Base-by-base conservation (phyloP, 2,797 vertebrate genomes). In the Falco cherrug region DNA sequence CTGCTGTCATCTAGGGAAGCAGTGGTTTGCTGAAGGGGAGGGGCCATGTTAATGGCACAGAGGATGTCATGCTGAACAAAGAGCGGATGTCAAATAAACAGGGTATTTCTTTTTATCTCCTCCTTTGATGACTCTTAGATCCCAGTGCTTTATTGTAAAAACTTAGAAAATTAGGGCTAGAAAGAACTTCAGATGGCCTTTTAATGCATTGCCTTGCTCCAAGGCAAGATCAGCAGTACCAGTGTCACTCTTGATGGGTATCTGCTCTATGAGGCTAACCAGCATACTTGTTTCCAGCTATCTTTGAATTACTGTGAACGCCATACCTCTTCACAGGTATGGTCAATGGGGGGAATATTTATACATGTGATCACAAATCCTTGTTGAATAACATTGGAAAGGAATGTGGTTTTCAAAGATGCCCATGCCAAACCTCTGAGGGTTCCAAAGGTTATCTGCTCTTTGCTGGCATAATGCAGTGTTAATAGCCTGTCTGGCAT, bases 21-120 rank as follows among this genome's bases (percentile, higher is more conserved):
- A 84, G 35, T 93, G 82, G 89, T 83, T 94, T 93, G 94, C 81
- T 83, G 80, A 45, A 96, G 96, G 93, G 96, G 89, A 90, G 93
- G 84, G 95, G 83, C 90, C 83, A n/a, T 51, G 61, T 91, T 86
- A 86, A 81, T 76, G 68, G 91, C 63, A 50, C 16, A 45, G 47
- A 48, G 60, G 71, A 73, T 90, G 75, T 79, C 48, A 67, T 2
- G 28, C 57, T 65, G 82, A 95, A 95, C 95, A 94, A 97, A 97
- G 94, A 87, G 48, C 90, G 95, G 96, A 88, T 94, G 95, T 87
- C 26, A 90, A 77, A 90, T 64, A 96, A 84, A 88, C 47, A 51
- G 51, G 51, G 71, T 56, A 65, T 95, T 89, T 84, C 92, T 81
- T 82, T 75, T 89, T 80, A 81, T 92, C 86, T 89, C 43, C 64